Evolutionary conservation across 1,140 invertebrate species (phyloP), one percentile per base, ranked within the genome.

Genomic region (Telenomus remus): DNA sequence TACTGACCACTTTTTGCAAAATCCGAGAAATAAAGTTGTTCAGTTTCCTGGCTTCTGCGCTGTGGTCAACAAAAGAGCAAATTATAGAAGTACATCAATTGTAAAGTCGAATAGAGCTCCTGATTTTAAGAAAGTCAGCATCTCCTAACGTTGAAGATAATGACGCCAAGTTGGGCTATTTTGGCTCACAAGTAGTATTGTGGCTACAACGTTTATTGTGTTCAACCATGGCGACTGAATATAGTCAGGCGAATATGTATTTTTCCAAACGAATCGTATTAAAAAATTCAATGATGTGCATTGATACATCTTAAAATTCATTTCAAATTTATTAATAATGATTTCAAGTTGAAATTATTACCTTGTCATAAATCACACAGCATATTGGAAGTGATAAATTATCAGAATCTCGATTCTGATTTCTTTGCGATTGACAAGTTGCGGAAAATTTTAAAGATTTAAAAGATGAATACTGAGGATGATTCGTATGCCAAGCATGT

Each of bases 11-110:
- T 74, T 74, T 76, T 77, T 77, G 56, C 39, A 15, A 34, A 42
- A 66, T 64, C 46, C 61, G 70, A 60, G 70, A 69, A 79, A 79
- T 76, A 76, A 72, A 69, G 61, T 76, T 78, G 61, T 64, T 56
- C 35, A 27, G 13, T 27, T n/a, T 14, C 59, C 53, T 42, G 44
- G 42, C 59, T 70, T 77, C 76, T 68, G 19, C 19, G 39, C 46
- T 39, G 47, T 71, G 63, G 59, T 71, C 54, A 71, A 64, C 68
- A 56, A 56, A 61, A 60, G 50, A 56, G 19, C 44, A 70, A 70
- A 61, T 70, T 7, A 61, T 50, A 44, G 61, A 70, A 56, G 15
- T 70, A 61, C 66, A 61, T 70, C 57, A 75, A 56, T 70, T 66
- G 50, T 66, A 69, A 19, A 64, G 16, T 71, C 15, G 27, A 12